These are phyloP conservation scores for Thripadectes ignobilis DNA, from an alignment of 2,797 vertebrate genomes.

Conservation along the genomic window DNA sequence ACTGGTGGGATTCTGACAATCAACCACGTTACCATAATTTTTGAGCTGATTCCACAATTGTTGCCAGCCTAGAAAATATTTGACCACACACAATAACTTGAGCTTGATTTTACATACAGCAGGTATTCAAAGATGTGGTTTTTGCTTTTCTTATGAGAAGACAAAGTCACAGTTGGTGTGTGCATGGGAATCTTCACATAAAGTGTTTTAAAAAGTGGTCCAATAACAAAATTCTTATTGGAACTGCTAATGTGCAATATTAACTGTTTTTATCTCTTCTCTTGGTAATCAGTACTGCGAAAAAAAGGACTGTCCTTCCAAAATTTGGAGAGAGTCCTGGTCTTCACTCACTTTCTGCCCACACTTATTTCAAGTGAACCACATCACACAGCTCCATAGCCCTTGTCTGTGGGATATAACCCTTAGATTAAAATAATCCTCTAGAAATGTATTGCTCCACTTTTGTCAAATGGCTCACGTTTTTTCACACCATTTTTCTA, in stretches of 20 bases:
- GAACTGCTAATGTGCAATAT: not conserved
- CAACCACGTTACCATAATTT: not conserved
- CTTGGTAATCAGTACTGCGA: not conserved
- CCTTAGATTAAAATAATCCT: not conserved
- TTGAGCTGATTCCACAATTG: not conserved
- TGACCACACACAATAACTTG: not conserved
- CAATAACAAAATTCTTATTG: not conserved
- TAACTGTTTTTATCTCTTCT: not conserved
- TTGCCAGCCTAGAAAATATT: not conserved
- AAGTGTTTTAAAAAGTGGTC: not conserved
- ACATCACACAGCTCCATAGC: not conserved
- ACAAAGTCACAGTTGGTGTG: not conserved
- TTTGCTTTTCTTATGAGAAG: not conserved
- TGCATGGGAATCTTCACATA: not conserved
- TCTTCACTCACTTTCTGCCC: not conserved
- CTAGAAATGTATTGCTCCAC: not conserved
- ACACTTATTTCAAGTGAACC: not conserved
- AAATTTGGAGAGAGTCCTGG: not conserved
- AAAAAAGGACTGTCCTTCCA: not conserved
- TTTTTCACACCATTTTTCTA: not conserved
- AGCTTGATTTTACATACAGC: not conserved
- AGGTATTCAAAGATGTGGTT: not conserved
- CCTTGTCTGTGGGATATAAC: not conserved
- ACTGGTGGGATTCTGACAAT: not conserved
- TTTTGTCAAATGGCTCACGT: not conserved